These are phyloP conservation scores for Cyprinodon tularosa DNA, from an alignment of 2,113 vertebrate species.

Conservation along the genomic window DNA sequence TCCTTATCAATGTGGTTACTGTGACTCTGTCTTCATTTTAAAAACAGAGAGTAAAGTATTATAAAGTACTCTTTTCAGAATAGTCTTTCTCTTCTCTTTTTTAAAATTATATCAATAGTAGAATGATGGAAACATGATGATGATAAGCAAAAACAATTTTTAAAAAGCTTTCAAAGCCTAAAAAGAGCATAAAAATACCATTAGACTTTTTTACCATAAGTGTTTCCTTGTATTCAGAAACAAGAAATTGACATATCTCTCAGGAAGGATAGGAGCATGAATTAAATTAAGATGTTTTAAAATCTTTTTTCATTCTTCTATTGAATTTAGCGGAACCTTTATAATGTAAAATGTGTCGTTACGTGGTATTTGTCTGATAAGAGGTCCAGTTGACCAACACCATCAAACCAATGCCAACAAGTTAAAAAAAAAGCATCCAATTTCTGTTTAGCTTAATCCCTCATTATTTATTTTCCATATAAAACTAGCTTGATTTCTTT, in stretches of 20 bases:
- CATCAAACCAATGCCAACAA: background rate
- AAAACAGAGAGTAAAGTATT: background rate
- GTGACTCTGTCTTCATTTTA: too few species aligned
- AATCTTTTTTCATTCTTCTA: too few species aligned
- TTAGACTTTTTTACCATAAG: background rate
- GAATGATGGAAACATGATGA: background rate
- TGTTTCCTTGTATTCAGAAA: too few species aligned
- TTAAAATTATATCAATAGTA: background rate
- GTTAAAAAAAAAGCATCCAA: background rate
- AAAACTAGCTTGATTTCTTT: background rate
- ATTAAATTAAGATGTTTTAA: too few species aligned
- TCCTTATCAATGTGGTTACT: too few species aligned
- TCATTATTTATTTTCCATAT: background rate
- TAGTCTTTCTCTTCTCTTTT: too few species aligned
- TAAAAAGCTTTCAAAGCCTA: background rate
- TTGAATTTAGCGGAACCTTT: too few species aligned
- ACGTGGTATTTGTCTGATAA: background rate
- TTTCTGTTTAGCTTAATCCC: background rate
- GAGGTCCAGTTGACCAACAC: background rate
- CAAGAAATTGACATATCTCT: too few species aligned
- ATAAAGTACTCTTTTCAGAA: background rate
- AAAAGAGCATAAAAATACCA: background rate
- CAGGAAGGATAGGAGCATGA: too few species aligned
- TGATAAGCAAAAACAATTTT: background rate
- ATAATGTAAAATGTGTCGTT: background rate